Evolutionary conservation across 1,140 invertebrate species (phyloP).

Genomic region (Aphidius ervi): DNA sequence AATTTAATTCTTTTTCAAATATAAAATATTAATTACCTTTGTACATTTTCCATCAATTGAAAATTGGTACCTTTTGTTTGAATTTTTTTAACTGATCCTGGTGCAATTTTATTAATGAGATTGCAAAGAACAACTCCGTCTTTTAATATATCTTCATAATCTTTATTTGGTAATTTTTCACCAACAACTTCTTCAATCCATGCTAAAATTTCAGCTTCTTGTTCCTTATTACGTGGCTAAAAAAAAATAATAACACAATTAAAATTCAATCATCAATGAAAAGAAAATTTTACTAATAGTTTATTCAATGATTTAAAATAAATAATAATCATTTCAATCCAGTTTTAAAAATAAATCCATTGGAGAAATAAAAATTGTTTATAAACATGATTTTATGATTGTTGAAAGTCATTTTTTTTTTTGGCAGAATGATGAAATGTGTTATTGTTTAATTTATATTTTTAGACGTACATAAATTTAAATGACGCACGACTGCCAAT

Average conservation of each 20-base stretch:
- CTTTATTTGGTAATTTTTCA: slow-evolving; percentile 76
- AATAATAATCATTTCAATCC: no score
- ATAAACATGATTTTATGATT: no score
- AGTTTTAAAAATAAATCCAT: no score
- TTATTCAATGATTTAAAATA: no score
- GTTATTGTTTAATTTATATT: no score
- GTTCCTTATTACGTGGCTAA: slow-evolving; percentile 83
- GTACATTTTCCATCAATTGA: slow-evolving; percentile 98
- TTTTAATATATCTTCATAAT: slow-evolving; percentile 87
- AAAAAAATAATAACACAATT: slow-evolving; percentile 7
- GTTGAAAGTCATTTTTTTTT: no score
- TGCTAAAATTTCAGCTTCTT: slow-evolving; percentile 82
- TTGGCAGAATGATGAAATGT: no score
- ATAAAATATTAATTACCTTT: slow-evolving; percentile 57
- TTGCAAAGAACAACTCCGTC: slow-evolving; percentile 93
- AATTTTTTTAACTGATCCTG: slow-evolving; percentile 95
- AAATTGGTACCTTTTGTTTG: slow-evolving; percentile 95
- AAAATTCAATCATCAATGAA: neutral
- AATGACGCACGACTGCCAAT: no score
- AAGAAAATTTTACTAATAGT: neutral
- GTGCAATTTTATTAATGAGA: slow-evolving; percentile 89
- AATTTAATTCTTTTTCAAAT: neutral
- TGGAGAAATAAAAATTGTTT: no score
- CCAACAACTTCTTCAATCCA: slow-evolving; percentile 90
- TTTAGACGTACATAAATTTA: no score